Conservation (phyloP, 2,888 invertebrate genomes). For the Heliconius aoede region DNA sequence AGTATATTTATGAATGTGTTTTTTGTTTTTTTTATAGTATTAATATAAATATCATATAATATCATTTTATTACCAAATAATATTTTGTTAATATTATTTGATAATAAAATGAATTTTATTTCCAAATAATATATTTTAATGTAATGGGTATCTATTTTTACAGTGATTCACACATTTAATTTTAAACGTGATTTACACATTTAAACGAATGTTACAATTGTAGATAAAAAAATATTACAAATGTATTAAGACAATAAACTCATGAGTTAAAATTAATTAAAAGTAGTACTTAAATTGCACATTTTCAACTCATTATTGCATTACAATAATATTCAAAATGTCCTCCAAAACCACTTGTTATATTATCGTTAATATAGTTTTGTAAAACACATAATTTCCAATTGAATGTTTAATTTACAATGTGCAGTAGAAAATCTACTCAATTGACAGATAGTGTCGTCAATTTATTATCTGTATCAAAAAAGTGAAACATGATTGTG, state of each 20-base stretch:
- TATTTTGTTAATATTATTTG: too few species aligned
- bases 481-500: slow-evolving; percentile 22
- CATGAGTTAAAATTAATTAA: slow-evolving; percentile 36
- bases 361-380: slow-evolving; percentile 1
- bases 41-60: background rate
- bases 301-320: slow-evolving; percentile 23
- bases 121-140: too few species aligned
- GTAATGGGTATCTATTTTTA: too few species aligned
- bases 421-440: slow-evolving; percentile 45
- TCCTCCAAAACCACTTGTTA: background rate
- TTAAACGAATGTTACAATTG: background rate
- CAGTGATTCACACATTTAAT: too few species aligned
- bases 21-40: too few species aligned
- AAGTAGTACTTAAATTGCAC: slow-evolving; percentile 49
- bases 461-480: slow-evolving; percentile 25
- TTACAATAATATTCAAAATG: slow-evolving; percentile 29
- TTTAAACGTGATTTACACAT: too few species aligned
- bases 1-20: background rate
- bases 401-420: slow-evolving; percentile 33
- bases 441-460: slow-evolving; percentile 34
- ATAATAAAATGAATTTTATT: too few species aligned
- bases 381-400: slow-evolving; percentile 10
- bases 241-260: slow-evolving; percentile 3
- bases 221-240: slow-evolving; percentile 9
- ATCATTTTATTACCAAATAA: too few species aligned